These are phyloP conservation scores for Xenotilapia caudafasciata DNA, from an alignment of 2,113 vertebrate genomes.

Conservation along the genomic window DNA sequence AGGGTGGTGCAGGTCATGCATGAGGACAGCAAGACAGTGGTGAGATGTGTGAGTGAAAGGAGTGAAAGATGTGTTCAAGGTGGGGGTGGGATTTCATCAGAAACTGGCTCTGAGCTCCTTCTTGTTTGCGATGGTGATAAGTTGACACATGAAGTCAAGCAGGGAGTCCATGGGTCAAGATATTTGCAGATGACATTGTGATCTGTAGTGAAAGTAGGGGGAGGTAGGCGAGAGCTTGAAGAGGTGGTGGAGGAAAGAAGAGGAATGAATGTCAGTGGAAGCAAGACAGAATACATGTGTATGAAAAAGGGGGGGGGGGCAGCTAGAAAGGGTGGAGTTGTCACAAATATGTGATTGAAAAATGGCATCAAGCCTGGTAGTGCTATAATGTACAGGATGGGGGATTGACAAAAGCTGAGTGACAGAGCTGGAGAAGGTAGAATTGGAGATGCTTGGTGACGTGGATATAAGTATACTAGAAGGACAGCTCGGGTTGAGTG, in stretches of 20 bases:
- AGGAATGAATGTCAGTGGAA: not conserved
- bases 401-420: not conserved
- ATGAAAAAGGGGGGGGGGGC: accelerated
- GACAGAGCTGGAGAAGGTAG: not conserved
- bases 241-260: not conserved
- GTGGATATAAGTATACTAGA: not conserved
- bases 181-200: not conserved
- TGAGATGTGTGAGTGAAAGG: not conserved
- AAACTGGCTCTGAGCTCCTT: not conserved
- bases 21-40: not conserved
- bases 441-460: not conserved
- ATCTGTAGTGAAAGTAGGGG: not conserved
- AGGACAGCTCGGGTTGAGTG: not conserved
- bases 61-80: not conserved
- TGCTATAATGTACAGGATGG: not conserved
- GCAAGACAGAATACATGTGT: not conserved
- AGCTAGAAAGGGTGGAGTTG: not conserved
- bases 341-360: not conserved
- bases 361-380: not conserved
- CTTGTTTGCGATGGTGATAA: not conserved
- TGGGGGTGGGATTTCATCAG: not conserved
- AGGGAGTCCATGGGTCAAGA: not conserved
- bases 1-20: not conserved
- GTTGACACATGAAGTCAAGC: not conserved
- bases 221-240: not conserved